Evolutionary conservation across 2,797 vertebrate species (phyloP).

Genomic region (Amphiprion clarkii): DNA sequence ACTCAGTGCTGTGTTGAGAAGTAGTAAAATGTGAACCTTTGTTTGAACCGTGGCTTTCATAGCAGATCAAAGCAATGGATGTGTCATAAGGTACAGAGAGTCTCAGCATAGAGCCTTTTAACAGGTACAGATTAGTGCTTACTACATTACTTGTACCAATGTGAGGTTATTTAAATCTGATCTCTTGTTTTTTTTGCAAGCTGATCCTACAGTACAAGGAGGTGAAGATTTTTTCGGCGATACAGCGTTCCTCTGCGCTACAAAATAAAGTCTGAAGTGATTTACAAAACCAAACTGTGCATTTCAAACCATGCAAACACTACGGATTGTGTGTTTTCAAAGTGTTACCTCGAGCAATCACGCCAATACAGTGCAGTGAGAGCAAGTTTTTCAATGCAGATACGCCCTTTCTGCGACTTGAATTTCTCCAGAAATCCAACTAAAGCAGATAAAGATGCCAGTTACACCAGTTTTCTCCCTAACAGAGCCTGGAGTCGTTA

Average conservation of each 20-base stretch:
- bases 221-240: too few species aligned
- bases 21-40: constrained; percentile 72
- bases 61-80: constrained; percentile 67
- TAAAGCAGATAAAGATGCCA: constrained; percentile 15
- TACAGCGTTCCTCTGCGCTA: too few species aligned
- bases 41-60: constrained; percentile 62
- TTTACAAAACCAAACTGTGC: too few species aligned
- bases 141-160: constrained; percentile 14
- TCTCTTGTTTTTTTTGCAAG: background rate
- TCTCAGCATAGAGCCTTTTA: constrained; percentile 27
- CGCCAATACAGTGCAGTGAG: too few species aligned
- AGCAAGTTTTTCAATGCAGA: background rate
- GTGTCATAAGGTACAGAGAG: constrained; percentile 55
- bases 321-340: too few species aligned
- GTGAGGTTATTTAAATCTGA: constrained; percentile 20
- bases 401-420: background rate
- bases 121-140: constrained; percentile 33
- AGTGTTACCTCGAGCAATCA: too few species aligned
- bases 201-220: too few species aligned
- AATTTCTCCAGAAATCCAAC: background rate
- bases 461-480: constrained; percentile 11
- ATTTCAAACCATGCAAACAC: too few species aligned
- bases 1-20: constrained; percentile 48
- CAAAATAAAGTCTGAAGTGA: too few species aligned
- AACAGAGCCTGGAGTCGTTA: constrained; percentile 34